Conservation (phyloP, 1,140 invertebrate species). For the Popillia japonica region DNA sequence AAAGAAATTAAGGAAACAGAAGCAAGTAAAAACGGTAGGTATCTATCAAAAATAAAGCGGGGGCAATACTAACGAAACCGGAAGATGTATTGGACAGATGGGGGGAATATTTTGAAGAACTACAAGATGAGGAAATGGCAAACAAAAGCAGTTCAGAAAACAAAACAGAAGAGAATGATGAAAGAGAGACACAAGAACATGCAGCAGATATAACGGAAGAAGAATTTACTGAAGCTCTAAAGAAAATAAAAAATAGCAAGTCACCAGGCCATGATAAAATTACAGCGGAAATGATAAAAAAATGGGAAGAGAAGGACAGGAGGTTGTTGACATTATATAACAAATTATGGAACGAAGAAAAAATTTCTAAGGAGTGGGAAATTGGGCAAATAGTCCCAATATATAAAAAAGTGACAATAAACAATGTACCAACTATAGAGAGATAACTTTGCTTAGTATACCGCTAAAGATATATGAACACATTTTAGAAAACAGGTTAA, state of each 20-base stretch:
- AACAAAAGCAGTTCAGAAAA: neutral
- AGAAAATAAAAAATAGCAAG: neutral
- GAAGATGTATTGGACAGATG: neutral
- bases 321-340: neutral
- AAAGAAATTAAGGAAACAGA: neutral
- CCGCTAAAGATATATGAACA: neutral
- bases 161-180: neutral
- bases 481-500: neutral
- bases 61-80: neutral
- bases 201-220: neutral
- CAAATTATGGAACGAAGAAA: conserved; percentile 2
- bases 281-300: conserved; percentile 20
- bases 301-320: neutral
- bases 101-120: conserved; percentile 21
- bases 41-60: neutral
- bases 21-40: neutral
- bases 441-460: too few species aligned
- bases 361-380: conserved; percentile 3
- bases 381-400: conserved; percentile 17
- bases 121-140: neutral
- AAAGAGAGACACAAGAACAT: neutral
- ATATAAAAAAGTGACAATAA: conserved; percentile 7
- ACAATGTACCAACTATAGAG: too few species aligned
- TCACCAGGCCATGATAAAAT: conserved; percentile 29
- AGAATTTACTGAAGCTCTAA: neutral